Evolutionary conservation across 2,113 vertebrate species (phyloP).

Genomic region (Mesocricetus auratus): DNA sequence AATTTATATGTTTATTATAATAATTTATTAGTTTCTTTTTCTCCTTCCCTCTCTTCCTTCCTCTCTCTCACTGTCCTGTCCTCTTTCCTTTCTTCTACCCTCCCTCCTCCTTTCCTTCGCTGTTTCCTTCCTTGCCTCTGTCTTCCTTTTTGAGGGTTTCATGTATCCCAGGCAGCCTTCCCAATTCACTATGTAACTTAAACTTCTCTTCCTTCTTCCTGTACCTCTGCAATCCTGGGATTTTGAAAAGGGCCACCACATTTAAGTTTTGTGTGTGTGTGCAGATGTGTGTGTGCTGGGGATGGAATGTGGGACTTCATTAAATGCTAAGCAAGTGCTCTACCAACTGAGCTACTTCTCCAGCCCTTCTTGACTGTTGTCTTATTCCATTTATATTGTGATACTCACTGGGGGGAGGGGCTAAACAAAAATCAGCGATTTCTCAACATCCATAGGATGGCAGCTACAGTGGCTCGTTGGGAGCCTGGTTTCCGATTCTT

Average conservation of each 20-base stretch:
- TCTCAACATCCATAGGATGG: background rate
- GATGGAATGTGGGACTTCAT: background rate
- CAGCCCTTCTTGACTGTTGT: background rate
- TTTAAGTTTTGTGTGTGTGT: too few relatives aligned
- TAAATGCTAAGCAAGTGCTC: background rate
- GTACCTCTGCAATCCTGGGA: background rate
- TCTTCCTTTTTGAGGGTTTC: background rate
- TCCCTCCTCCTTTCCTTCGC: background rate
- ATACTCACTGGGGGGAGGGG: too few relatives aligned
- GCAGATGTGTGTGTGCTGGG: too few relatives aligned
- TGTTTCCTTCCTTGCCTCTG: background rate
- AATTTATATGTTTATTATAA: too few relatives aligned
- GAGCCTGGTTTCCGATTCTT: background rate
- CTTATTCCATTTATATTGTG: background rate
- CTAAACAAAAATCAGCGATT: background rate
- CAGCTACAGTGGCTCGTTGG: background rate
- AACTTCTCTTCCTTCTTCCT: background rate
- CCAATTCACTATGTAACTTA: background rate
- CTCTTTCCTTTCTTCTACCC: too few relatives aligned
- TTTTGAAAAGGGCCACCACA: background rate
- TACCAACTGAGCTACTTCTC: background rate
- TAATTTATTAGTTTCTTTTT: background rate
- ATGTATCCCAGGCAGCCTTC: background rate
- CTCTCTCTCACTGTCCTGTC: too few relatives aligned
- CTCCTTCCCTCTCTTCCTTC: too few relatives aligned